These are phyloP conservation scores for Aurelia sp. DNA, from an alignment of 30 jellyfish, hydroid and myxozoan genomes.

Conservation along the genomic window DNA sequence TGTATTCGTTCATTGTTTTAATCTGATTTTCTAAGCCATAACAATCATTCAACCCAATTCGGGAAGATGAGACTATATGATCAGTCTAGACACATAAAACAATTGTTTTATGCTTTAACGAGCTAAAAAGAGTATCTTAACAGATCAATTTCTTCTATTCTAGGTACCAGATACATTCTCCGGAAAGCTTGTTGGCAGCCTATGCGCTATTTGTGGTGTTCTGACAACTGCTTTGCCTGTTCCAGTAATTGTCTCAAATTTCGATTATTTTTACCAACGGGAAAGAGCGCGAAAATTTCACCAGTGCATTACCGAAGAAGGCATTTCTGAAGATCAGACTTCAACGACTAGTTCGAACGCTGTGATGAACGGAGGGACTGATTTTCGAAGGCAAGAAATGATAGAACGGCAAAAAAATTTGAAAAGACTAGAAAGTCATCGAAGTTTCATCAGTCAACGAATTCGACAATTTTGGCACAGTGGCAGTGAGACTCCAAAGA, in stretches of 20 bases:
- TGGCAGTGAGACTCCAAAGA: neutral
- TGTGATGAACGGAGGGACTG: slow-evolving; percentile 3
- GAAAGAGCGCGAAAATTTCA: slow-evolving; percentile 86
- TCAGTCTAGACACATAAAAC: no score
- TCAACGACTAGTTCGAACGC: neutral
- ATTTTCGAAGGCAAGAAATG: slow-evolving; percentile 51
- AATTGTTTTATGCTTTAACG: no score
- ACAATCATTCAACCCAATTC: no score
- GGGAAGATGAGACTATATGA: no score
- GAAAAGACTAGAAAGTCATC: slow-evolving; percentile 65
- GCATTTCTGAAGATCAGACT: neutral
- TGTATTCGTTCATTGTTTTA: no score
- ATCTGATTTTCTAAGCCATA: no score
- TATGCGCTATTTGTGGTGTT: slow-evolving; percentile 93
- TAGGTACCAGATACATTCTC: slow-evolving; percentile 93
- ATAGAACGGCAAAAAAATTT: slow-evolving; percentile 76
- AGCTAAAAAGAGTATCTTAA: neutral
- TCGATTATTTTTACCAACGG: slow-evolving; percentile 92
- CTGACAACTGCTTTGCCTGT: slow-evolving; percentile 96
- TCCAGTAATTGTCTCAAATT: slow-evolving; percentile 95
- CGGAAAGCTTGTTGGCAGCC: slow-evolving; percentile 93
- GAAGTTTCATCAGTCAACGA: slow-evolving; percentile 48
- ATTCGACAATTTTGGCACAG: slow-evolving; percentile 5
- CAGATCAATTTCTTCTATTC: neutral
- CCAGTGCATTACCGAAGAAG: slow-evolving; percentile 44